Base-by-base conservation (phyloP, 2,888 invertebrate species). In the Andrena trimmerana region DNA sequence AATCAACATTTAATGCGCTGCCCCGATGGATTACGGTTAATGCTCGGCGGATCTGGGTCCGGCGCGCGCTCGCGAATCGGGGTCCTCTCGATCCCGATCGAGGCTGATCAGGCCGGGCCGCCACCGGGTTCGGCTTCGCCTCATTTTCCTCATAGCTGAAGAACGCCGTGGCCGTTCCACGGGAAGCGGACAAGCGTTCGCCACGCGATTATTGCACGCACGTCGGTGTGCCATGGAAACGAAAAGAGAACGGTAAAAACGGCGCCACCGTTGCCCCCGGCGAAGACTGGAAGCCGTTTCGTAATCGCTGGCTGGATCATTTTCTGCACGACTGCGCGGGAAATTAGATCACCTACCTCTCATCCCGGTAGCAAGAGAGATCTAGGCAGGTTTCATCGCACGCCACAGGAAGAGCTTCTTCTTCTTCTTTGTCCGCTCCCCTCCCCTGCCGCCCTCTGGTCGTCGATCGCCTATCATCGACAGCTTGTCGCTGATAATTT, bases 301-400 rank as follows among this genome's bases (percentile, higher is more conserved):
- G 91, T 93, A 93, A 94, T 93, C 92, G 92, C 89, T 89, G 90
- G 74, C 87, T 87, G 90, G 92, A 93, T 94, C 91, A 94, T 94
- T 94, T 94, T 94, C 94, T 93, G 94, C 94, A 94, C 94, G 94
- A 94, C 93, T 93, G 94, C 92, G 83, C 92, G 92, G 91, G 92
- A 93, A 94, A 94, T 93, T 94, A 93, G 94, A 94, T 94, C 94
- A 94, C 91, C 93, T 91, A 93, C 82, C 88, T 85, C 88, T 81
- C 88, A 80, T 93, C 92, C 92, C 92, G 91, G 92, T 92, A 93
- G 92, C 91, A 91, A 91, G 88, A 90, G 87, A 88, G 86, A 88
- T 89, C 88, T 88, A 89, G 86, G 86, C 86, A 85, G 86, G 88
- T 88, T 89, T 89, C 89, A 86, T 89, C 86, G 88, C 81, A 81